Base-by-base conservation (phyloP, 2,797 vertebrate genomes). In the Nannoperca australis region DNA sequence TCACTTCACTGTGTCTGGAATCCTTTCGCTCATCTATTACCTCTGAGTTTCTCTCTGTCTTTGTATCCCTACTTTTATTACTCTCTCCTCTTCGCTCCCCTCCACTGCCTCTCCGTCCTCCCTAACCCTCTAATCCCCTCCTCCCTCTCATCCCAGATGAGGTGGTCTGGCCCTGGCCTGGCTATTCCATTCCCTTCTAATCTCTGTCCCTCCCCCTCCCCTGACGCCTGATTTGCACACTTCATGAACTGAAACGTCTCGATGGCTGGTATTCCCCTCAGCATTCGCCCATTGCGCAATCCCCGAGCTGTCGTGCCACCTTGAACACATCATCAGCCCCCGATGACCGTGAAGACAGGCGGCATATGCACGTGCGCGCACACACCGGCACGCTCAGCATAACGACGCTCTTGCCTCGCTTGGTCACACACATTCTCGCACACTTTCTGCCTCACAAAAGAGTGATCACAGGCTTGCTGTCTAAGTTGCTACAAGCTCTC, bases 231-330 rank as follows among this genome's bases (percentile, higher is more conserved):
- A 94, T 94, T 92, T 94, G 91, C 91, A 92, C 92, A 93, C 89
- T 91, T 91, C 84, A 91, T 92, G 92, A 91, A 89, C 84, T 82
- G 90, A 91, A 94, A 93, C 83, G 77, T 90, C 92, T 90, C 82
- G 56, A 86, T 85, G 84, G 79, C 89, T 85, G 86, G 86, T 86
- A 75, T 91, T 88, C 91, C 93, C 89, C 73, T 89, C 61, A 64
- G 84, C 74, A 61, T 79, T 85, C 44, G 15, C 73, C 74, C 50
- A 10, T 56, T 45, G 34, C 22, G 34, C 55, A 38, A 7, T 88
- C 79, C 85, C 85, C 20, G 32, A 72, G 85, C 87, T 79, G 83
- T 34, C 32, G 56, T 74, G 87, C 89, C 87, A 92, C 91, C 92
- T 91, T 92, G 92, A 91, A 92, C 89, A 79, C 84, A 90, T 90